These are phyloP conservation scores for Macroramphosus scolopax DNA, from an alignment of 2,797 vertebrate species.

Conservation along the genomic window DNA sequence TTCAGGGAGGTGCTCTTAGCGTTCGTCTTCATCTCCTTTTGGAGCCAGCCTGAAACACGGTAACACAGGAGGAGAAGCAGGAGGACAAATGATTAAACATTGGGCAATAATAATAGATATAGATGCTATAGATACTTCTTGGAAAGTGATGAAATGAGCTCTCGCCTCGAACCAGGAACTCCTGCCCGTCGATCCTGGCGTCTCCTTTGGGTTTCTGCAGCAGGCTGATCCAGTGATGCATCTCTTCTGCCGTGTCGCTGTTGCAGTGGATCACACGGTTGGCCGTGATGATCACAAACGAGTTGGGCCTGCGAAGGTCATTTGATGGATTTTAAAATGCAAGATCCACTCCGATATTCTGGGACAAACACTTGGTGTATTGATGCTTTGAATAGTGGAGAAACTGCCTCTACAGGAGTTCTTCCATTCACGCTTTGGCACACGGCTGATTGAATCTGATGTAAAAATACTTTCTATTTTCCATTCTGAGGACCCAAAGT, in stretches of 20 bases:
- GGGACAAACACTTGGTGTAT: too few relatives aligned
- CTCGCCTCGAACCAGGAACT: slow-evolving; percentile 83
- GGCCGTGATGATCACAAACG: slow-evolving; percentile 87
- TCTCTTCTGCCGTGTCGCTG: slow-evolving; percentile 84
- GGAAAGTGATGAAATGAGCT: not conserved
- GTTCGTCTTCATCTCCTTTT: slow-evolving; percentile 89
- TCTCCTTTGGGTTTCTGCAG: slow-evolving; percentile 86
- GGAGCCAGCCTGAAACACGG: slow-evolving; percentile 84
- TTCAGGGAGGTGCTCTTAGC: slow-evolving; percentile 88
- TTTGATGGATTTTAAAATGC: too few relatives aligned
- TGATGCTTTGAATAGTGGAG: too few relatives aligned
- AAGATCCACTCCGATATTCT: too few relatives aligned
- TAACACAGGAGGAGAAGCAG: not conserved
- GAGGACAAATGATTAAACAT: not conserved
- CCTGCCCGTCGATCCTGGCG: slow-evolving; percentile 81
- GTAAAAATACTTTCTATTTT: too few relatives aligned
- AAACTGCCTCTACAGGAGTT: too few relatives aligned
- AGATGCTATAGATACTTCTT: too few relatives aligned
- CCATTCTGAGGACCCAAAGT: too few relatives aligned
- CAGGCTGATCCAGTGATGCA: slow-evolving; percentile 88
- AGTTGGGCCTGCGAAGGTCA: slow-evolving; percentile 76
- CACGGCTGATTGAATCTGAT: too few relatives aligned
- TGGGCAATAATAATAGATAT: too few relatives aligned
- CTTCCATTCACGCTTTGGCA: too few relatives aligned
- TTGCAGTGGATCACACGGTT: slow-evolving; percentile 88